Base-by-base conservation (phyloP, 2,113 vertebrate genomes). In the Erythrocercus mccallii region DNA sequence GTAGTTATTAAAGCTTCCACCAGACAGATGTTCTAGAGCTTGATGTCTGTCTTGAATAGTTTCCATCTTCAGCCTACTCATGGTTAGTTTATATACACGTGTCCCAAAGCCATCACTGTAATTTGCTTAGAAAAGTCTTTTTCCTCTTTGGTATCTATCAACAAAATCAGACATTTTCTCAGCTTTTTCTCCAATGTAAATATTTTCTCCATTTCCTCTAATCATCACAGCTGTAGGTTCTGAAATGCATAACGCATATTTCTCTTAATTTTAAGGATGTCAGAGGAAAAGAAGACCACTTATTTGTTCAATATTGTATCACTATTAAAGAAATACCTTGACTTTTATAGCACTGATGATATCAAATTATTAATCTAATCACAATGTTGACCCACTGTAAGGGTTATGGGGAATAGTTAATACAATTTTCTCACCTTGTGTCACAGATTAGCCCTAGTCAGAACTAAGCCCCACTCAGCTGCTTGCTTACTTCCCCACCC, bases 11-110 rank as follows among this genome's bases (percentile, higher is more conserved):
- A 24, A 31, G 7, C 11, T 72, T 87, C 31, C 44, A 58, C 22
- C 25, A 47, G 48, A n/a, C 2, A 12, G 21, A 1, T 37, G 8
- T 64, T 77, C 53, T 50, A 81, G 69, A 69, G 10, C 8, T 64
- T 64, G 27, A 12, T 57, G 9, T 37, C 11, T 68, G 14, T 58
- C 44, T 53, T 68, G 20, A 71, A 22, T 27, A 45, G 30, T 69
- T 84, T 77, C 8, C 19, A 4, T n/a, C 20, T 44, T 71, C 57
- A 66, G 6, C 9, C 18, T 72, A 22, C 57, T 44, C 9, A 44
- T 28, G 12, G 1, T 45, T 80, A n/a, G 3, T 64, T 61, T 47
- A 65, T 7, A 56, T 5, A 47, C 2, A 1, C 6, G 1, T 61
- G 14, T 73, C 45, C 18, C 14, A 61, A 48, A 86, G 16, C 12